These are phyloP conservation scores for Streblospio benedicti DNA, from an alignment of 1,140 invertebrate genomes.

Conservation along the genomic window DNA sequence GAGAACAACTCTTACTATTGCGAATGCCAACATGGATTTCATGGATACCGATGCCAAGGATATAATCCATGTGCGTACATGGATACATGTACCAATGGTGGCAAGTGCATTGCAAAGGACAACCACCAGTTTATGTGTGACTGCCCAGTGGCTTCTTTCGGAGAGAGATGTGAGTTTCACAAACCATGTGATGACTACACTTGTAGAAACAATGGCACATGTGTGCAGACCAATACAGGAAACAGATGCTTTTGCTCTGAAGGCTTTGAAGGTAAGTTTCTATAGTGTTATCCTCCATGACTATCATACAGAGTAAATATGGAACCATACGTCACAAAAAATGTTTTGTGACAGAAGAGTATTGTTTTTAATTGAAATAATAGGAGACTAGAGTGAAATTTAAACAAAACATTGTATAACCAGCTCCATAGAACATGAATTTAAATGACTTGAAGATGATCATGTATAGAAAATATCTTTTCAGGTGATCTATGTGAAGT, in stretches of 20 bases:
- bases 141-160: slow-evolving; percentile 14
- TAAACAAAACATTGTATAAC: background rate
- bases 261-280: slow-evolving; percentile 9
- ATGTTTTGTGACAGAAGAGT: background rate
- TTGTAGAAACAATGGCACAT: slow-evolving; percentile 15
- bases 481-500: slow-evolving; percentile 55
- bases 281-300: background rate
- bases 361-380: background rate
- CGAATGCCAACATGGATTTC: slow-evolving; percentile 9
- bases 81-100: slow-evolving; percentile 6
- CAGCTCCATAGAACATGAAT: background rate
- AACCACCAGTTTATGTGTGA: background rate
- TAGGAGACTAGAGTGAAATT: background rate
- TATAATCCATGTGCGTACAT: slow-evolving; percentile 8
- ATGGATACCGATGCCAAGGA: slow-evolving; percentile 6
- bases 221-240: slow-evolving; percentile 2
- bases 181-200: slow-evolving; percentile 3
- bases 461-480: background rate
- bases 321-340: background rate
- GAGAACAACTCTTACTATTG: background rate
- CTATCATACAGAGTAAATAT: too few species aligned
- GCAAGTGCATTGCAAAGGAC: slow-evolving; percentile 3
- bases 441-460: background rate
- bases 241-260: slow-evolving; percentile 9
- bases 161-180: slow-evolving; percentile 13